Evolutionary conservation across 2,797 vertebrate species (phyloP).

Genomic region (Neoniphon sammara): DNA sequence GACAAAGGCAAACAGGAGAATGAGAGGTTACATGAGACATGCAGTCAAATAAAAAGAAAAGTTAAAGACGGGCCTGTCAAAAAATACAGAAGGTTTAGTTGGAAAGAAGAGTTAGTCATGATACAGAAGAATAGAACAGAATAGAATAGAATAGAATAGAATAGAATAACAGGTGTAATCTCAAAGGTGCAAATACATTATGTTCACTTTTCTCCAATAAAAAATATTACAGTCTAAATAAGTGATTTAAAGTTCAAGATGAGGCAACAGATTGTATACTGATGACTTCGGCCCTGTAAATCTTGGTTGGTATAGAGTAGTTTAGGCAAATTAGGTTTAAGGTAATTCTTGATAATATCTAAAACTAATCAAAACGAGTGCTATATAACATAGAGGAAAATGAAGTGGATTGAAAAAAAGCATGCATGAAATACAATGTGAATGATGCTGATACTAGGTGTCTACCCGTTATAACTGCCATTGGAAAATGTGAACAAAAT

Average conservation of each 20-base stretch:
- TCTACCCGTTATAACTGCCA: not conserved
- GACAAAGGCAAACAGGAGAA: constrained; percentile 44
- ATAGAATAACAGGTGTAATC: not conserved
- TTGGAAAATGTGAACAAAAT: constrained; percentile 8
- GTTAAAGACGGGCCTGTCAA: constrained; percentile 4
- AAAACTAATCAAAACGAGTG: not conserved
- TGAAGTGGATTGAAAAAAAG: too few relatives aligned
- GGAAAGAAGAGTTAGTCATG: not conserved
- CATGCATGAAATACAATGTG: not conserved
- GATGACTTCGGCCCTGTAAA: not conserved
- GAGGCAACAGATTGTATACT: not conserved
- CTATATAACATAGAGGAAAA: not conserved
- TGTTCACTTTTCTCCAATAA: not conserved
- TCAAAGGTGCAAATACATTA: not conserved
- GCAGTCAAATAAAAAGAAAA: constrained; percentile 34
- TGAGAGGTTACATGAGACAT: constrained; percentile 52
- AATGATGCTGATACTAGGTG: not conserved
- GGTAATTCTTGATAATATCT: not conserved
- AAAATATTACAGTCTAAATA: not conserved
- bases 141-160: too few relatives aligned
- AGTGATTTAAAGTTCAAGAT: not conserved
- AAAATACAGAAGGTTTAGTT: constrained; percentile 3
- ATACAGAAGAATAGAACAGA: too few relatives aligned
- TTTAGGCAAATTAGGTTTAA: not conserved
- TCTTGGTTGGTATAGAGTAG: not conserved